These are phyloP conservation scores for Drosophila lini DNA, from an alignment of 1,140 invertebrate genomes.

Conservation along the genomic window DNA sequence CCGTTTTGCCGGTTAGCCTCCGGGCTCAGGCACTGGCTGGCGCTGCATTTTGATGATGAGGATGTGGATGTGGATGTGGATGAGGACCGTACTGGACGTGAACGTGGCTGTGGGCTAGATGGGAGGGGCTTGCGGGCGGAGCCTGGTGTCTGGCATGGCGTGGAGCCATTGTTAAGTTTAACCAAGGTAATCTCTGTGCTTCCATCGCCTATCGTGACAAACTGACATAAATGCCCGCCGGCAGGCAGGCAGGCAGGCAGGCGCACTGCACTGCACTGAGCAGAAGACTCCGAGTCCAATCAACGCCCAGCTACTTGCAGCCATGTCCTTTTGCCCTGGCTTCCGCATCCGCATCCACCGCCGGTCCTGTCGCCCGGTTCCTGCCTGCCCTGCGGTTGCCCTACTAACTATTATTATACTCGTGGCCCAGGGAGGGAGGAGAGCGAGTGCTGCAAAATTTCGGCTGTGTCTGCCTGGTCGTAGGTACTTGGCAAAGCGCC, in stretches of 20 bases:
- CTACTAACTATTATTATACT: conserved; percentile 78
- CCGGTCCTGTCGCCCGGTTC: conserved; percentile 12
- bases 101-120: conserved; percentile 2
- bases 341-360: conserved; percentile 14
- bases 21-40: conserved; percentile 55
- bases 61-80: conserved; percentile 27
- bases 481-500: conserved; percentile 72
- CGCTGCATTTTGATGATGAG: conserved; percentile 77
- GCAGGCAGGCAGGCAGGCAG: conserved; percentile 52
- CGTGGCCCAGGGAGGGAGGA: conserved; percentile 7
- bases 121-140: conserved; percentile 17
- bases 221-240: conserved; percentile 80
- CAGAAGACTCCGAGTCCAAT: conserved; percentile 67
- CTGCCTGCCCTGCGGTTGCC: conserved; percentile 73
- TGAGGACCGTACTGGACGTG: conserved; percentile 11
- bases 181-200: conserved; percentile 82
- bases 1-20: conserved; percentile 54
- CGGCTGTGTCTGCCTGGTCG: conserved; percentile 31
- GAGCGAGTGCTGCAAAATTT: conserved; percentile 56
- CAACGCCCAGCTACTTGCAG: conserved; percentile 80
- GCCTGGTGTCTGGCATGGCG: conserved; percentile 65
- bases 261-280: conserved; percentile 14
- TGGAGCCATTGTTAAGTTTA: conserved; percentile 80
- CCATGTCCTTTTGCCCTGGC: conserved; percentile 31
- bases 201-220: conserved; percentile 82